These are phyloP conservation scores for Portunus trituberculatus DNA, from an alignment of 1,140 invertebrate genomes.

Conservation along the genomic window DNA sequence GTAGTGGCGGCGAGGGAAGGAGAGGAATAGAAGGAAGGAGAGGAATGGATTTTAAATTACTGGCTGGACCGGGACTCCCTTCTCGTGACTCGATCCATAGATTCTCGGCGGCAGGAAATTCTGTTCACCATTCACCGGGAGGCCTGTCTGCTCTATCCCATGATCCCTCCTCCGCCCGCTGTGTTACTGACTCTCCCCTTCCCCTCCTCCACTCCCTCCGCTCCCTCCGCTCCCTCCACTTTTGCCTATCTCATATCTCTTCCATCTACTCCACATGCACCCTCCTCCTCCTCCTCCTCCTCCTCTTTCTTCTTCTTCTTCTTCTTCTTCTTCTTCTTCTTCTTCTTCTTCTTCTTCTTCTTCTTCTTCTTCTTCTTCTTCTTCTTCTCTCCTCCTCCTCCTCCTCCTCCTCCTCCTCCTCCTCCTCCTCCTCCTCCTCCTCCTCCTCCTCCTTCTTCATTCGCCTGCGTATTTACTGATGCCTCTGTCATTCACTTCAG, in stretches of 20 bases:
- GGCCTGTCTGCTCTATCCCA: too few relatives aligned
- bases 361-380: too few relatives aligned
- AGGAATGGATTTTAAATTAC: not conserved
- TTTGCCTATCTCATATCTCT: not conserved
- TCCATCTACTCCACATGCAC: not conserved
- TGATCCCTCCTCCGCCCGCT: too few relatives aligned
- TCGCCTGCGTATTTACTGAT: too few relatives aligned
- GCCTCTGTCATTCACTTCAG: too few relatives aligned
- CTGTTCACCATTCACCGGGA: too few relatives aligned
- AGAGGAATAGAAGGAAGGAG: not conserved
- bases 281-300: conserved; percentile 2
- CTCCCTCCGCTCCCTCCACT: not conserved
- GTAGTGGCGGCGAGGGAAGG: too few relatives aligned
- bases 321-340: not conserved
- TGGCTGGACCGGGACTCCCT: too few relatives aligned
- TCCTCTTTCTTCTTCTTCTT: not conserved
- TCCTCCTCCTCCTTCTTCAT: not conserved
- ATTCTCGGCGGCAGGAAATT: too few relatives aligned
- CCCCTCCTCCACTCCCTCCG: not conserved
- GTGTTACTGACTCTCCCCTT: too few relatives aligned
- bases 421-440: not conserved
- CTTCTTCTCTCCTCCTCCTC: not conserved
- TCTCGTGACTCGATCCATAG: too few relatives aligned
- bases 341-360: not conserved
- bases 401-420: not conserved